Evolutionary conservation across 2,888 invertebrate species (phyloP), one percentile per base, ranked within the genome.

Genomic region (Ephialtes manifestator): DNA sequence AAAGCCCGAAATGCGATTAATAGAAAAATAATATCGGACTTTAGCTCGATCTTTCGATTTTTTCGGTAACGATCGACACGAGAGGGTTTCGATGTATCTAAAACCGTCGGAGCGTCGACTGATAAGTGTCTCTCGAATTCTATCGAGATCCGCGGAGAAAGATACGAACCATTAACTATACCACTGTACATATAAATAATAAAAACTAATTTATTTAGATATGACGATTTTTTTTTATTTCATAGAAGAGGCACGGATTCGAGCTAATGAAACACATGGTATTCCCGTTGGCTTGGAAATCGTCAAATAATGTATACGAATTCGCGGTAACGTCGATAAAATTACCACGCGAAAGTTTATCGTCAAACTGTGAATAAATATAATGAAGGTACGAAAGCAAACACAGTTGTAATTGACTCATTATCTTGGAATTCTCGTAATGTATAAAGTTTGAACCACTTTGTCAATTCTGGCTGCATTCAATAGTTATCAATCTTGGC

Each of bases 121-220:
- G 20, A 39, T 58, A 3, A 28, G 63, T n/a, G 11, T 68, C 68
- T 68, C 48, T 10, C 35, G 20, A 10, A 39, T 15, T 7, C 28
- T 70, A 31, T 15, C 15, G 72, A 35, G 53, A 15, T 13, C 4
- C 53, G 31, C 13, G 35, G 53, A 71, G 8, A 63, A 65, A n/a
- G 81, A 81, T 81, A 53, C 60, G 68, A 65, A 81, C 77, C 53
- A 63, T 63, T 46, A 70, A 74, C 70, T 71, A 58, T 28, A 60
- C 60, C 65, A 81, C 60, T 87, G 86, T 87, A 87, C 70, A 87
- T 87, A 87, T 31, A 20, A 84, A 77, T 76, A 84, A 74, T 53
- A 65, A 83, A 65, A 83, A 86, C 75, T 87, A 82, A 87, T 87
- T 87, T 87, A 87, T 87, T 85, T 76, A 84, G 63, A 70, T 81